Evolutionary conservation across 2,888 invertebrate species (phyloP).

Genomic region (Chalcosyrphus nemorum): DNA sequence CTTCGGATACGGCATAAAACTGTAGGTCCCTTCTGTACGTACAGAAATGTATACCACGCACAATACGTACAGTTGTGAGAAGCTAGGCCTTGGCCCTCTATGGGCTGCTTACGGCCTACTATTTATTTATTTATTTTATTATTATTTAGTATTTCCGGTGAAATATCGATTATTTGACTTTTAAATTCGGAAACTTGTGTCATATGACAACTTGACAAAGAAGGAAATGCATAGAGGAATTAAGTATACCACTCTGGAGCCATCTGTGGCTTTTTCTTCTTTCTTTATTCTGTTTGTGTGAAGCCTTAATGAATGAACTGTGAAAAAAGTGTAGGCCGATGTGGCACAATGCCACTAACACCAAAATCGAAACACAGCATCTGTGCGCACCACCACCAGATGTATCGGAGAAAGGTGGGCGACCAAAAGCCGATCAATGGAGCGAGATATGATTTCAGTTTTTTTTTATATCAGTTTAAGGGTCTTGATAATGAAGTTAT

Average conservation of each 20-base stretch:
- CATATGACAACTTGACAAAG: conserved; percentile 47
- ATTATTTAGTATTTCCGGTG: conserved; percentile 64
- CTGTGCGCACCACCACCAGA: conserved; percentile 39
- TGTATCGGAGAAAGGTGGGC: conserved; percentile 58
- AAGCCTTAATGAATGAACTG: conserved; percentile 48
- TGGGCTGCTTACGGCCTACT: no score
- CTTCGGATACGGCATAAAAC: no score
- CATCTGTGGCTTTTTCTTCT: conserved; percentile 35
- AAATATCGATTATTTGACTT: conserved; percentile 54
- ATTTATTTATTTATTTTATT: no score
- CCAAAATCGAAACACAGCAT: conserved; percentile 12
- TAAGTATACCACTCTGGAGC: neutral
- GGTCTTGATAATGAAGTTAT: conserved; percentile 67
- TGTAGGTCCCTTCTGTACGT: no score
- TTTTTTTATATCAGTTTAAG: conserved; percentile 60
- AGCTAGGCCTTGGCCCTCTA: no score
- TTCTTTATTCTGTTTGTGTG: no score
- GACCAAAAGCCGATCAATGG: conserved; percentile 57
- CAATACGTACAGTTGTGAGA: no score
- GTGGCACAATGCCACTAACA: conserved; percentile 38
- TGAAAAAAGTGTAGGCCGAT: conserved; percentile 69
- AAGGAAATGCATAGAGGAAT: conserved; percentile 41
- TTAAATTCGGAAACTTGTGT: conserved; percentile 66
- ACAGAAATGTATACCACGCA: no score
- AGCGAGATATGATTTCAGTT: conserved; percentile 45